Base-by-base conservation (phyloP, 1,140 invertebrate genomes). In the Melipona quadrifasciata region DNA sequence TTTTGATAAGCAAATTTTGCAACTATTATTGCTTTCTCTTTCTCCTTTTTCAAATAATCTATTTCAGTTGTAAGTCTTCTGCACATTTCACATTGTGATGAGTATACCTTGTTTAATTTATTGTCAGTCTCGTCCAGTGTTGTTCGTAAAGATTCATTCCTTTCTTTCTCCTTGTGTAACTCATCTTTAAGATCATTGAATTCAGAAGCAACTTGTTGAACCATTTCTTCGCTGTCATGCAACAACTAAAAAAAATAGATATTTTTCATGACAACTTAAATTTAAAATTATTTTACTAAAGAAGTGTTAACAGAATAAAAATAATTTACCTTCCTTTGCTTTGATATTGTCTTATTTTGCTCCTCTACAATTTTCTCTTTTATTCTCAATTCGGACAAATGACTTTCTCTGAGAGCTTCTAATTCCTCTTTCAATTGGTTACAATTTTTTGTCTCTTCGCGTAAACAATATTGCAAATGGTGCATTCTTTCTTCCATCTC, bases 291-390 rank as follows among this genome's bases (percentile, higher is more conserved):
- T 19, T 57, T 6, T n/a, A n/a, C n/a, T n/a, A n/a, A n/a, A n/a
- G n/a, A n/a, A 58, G 10, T 10, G 21, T 34, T 67, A 61, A 61
- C n/a, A 24, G 4, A n/a, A 47, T 51, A 24, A 8, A 53, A n/a
- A 11, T 4, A 64, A 47, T 47, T 76, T 90, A 92, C 92, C 70
- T 91, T 89, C 87, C 89, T 93, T 57, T 91, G 89, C 77, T 84
- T 92, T 39, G 87, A 79, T 31, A 93, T 92, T 14, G 89, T 93
- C 65, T 90, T 89, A 57, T 74, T 81, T 65, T 92, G 91, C 51
- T 92, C 91, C 2, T 73, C 75, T 67, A 92, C 90, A 39, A 93
- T 92, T 73, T 91, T 91, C 19, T 92, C 90, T 73, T 93, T 92
- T 39, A 91, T 89, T 79, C 89, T 91, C 24, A 91, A 24, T 70